Conservation (phyloP, 2,888 invertebrate genomes). For the Caenorhabditis angaria region DNA sequence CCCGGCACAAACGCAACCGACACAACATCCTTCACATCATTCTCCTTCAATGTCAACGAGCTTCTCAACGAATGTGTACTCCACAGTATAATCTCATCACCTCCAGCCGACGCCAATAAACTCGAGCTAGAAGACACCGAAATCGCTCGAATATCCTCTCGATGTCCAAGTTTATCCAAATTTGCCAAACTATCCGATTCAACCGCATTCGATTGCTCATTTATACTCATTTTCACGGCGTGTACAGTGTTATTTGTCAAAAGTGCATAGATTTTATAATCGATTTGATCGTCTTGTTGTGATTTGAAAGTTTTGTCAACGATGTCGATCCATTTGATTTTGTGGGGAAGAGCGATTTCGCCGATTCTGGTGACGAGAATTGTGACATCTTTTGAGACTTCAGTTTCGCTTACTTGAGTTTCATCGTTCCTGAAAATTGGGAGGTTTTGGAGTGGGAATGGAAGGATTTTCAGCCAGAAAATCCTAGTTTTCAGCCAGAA, state of each 20-base stretch:
- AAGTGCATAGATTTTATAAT: constrained; percentile 50
- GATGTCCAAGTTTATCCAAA: constrained; percentile 80
- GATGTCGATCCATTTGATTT: constrained; percentile 69
- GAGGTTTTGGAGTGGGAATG: no score
- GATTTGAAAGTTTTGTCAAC: constrained; percentile 37
- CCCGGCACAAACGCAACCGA: constrained; percentile 85
- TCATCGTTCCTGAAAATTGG: constrained; percentile 33
- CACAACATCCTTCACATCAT: constrained; percentile 78
- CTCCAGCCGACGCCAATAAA: constrained; percentile 64
- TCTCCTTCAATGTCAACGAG: constrained; percentile 80
- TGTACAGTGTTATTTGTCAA: constrained; percentile 62
- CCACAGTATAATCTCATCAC: constrained; percentile 81
- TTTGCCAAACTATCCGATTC: constrained; percentile 39
- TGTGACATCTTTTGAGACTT: constrained; percentile 65
- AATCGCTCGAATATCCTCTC: constrained; percentile 86
- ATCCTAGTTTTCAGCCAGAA: no score
- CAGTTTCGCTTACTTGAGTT: constrained; percentile 27
- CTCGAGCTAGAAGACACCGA: constrained; percentile 90
- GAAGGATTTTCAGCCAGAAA: no score
- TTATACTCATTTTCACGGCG: constrained; percentile 51
- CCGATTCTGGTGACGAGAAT: constrained; percentile 76
- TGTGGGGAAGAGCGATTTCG: constrained; percentile 72
- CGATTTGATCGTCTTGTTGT: constrained; percentile 16
- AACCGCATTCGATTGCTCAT: constrained; percentile 44
- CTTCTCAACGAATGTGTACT: constrained; percentile 79